Evolutionary conservation across 2,113 vertebrate species (phyloP).

Genomic region (Oncorhynchus gorbuscha): DNA sequence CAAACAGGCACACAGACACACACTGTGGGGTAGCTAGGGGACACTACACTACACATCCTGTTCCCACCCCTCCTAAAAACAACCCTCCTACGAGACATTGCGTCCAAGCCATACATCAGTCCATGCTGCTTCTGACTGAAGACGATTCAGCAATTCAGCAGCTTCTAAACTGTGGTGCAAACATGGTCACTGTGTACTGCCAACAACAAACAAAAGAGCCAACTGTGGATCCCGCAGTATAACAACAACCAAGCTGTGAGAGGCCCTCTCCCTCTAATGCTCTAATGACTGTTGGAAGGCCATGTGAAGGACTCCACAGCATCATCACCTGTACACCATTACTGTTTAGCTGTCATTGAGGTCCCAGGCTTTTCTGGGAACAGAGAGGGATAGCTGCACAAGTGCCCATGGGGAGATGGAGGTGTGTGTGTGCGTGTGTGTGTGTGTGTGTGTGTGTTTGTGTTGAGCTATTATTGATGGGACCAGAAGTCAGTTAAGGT

Average conservation of each 20-base stretch:
- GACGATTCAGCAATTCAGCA: constrained; percentile 15
- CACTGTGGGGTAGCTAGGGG: constrained; percentile 45
- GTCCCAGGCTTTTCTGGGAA: constrained; percentile 45
- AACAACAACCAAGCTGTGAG: constrained; percentile 42
- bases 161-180: constrained; percentile 32
- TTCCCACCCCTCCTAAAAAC: constrained; percentile 18
- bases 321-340: constrained; percentile 48
- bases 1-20: constrained; percentile 14
- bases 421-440: constrained; percentile 9
- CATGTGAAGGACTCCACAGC: constrained; percentile 38
- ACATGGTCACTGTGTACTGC: constrained; percentile 20
- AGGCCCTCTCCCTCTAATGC: constrained; percentile 21
- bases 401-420: no score
- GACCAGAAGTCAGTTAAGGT: no score
- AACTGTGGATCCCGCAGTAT: constrained; percentile 25
- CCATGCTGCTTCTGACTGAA: constrained; percentile 46
- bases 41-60: constrained; percentile 32
- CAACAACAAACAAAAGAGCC: constrained; percentile 41
- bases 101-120: constrained; percentile 47
- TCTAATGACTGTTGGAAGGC: constrained; percentile 57
- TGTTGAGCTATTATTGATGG: no score
- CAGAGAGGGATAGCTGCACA: neutral
- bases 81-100: constrained; percentile 20
- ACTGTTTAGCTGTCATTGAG: constrained; percentile 19
- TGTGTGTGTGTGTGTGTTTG: no score